Percentiles rank a stretch among this genome's conserved stretches.
These are phyloP conservation scores for Branchellion lobata DNA, from an alignment of 2,888 invertebrate genomes.

Conservation along the genomic window DNA sequence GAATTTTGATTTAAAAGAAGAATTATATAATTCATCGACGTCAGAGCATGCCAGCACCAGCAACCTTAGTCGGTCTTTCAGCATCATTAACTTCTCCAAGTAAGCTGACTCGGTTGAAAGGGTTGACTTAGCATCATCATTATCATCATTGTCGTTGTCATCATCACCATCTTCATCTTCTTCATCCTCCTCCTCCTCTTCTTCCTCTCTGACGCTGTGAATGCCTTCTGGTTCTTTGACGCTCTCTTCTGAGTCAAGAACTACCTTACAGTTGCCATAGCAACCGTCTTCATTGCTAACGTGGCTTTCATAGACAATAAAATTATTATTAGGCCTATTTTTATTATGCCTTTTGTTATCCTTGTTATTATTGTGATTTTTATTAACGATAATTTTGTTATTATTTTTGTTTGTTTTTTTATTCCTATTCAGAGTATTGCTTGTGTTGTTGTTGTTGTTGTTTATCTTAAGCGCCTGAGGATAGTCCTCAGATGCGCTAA, in stretches of 20 bases:
- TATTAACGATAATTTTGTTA: too few species aligned
- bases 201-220: not conserved
- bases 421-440: too few species aligned
- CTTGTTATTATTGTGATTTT: too few species aligned
- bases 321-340: too few species aligned
- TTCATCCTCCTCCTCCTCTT: not conserved
- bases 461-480: too few species aligned
- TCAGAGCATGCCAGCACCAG: too few species aligned
- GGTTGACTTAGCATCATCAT: slow-evolving; percentile 15
- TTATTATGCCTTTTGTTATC: too few species aligned
- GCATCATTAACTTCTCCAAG: not conserved
- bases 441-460: not conserved
- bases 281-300: not conserved
- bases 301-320: not conserved
- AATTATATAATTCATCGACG: too few species aligned
- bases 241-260: not conserved
- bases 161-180: slow-evolving; percentile 6
- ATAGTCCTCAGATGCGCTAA: too few species aligned
- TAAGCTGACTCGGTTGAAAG: not conserved
- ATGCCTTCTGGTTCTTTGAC: too few species aligned
- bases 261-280: not conserved
- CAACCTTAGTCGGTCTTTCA: not conserved
- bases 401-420: too few species aligned
- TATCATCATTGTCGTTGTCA: slow-evolving; percentile 16
- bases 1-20: too few species aligned